These are phyloP conservation scores for Macropis europaea DNA, from an alignment of 2,888 invertebrate genomes.

Conservation along the genomic window DNA sequence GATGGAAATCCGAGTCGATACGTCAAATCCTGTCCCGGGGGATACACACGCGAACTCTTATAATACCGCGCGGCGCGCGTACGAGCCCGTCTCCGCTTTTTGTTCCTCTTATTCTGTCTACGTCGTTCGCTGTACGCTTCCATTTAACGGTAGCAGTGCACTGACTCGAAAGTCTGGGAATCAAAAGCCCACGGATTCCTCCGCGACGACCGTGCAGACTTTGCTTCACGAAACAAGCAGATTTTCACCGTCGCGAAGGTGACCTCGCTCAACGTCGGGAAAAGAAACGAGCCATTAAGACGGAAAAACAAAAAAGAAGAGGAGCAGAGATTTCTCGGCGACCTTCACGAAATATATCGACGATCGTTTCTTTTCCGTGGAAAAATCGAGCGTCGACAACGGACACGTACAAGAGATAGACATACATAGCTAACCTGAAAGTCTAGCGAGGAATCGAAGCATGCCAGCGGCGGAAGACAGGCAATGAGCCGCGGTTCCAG, in stretches of 20 bases:
- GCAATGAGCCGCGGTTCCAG: slow-evolving; percentile 72
- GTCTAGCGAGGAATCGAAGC: slow-evolving; percentile 82
- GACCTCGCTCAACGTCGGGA: background rate
- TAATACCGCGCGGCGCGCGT: slow-evolving; percentile 49
- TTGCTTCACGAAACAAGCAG: slow-evolving; percentile 26
- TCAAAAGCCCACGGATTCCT: slow-evolving; percentile 43
- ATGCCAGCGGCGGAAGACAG: slow-evolving; percentile 74
- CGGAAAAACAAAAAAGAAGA: too few species aligned
- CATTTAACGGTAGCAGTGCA: slow-evolving; percentile 58
- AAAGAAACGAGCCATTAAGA: too few species aligned
- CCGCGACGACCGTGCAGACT: slow-evolving; percentile 20
- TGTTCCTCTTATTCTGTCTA: slow-evolving; percentile 64
- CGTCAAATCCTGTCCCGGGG: slow-evolving; percentile 47
- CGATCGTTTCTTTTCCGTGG: too few species aligned
- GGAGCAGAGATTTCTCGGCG: too few species aligned
- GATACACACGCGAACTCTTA: slow-evolving; percentile 44
- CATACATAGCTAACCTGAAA: slow-evolving; percentile 82
- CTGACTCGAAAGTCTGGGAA: slow-evolving; percentile 51
- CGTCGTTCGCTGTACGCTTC: slow-evolving; percentile 53
- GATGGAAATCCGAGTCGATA: slow-evolving; percentile 55
- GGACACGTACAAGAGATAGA: slow-evolving; percentile 28
- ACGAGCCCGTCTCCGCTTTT: slow-evolving; percentile 55
- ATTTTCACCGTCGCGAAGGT: background rate
- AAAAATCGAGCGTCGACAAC: too few species aligned
- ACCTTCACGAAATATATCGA: too few species aligned